Base-by-base conservation (phyloP, 1,140 invertebrate genomes). In the Drosophila mauritiana region DNA sequence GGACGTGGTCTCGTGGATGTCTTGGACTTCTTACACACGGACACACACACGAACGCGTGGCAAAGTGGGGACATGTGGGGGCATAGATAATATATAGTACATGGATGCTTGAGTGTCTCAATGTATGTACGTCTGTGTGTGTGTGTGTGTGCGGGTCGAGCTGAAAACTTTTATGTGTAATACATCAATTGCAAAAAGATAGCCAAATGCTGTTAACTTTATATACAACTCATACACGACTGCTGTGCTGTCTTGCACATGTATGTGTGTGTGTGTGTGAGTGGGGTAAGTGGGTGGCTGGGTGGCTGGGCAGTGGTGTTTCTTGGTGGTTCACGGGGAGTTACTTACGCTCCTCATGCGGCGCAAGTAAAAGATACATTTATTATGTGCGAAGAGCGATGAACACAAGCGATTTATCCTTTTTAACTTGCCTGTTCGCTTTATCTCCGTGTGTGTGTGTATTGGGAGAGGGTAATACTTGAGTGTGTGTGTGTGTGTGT, bases 171-270 rank as follows among this genome's bases (percentile, higher is more conserved):
- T 88, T 89, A 90, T 90, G 85, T 89, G 85, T 91, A 91, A 91
- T 91, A 91, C 89, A 91, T 91, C 89, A 91, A 91, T 91, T 91
- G 89, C 89, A 91, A 91, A 91, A 91, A 91, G 89, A 90, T 90
- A 90, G 86, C 86, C 86, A 90, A 90, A 89, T 90, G 85, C 85
- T 85, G 80, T 90, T 89, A 89, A 90, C 80, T 89, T 90, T 89
- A 89, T 89, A 89, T 90, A 89, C 84, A 90, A 84, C 80, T 84
- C 61, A 80, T 56, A 55, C 62, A 65, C 68, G 46, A 40, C 45
- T 53, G 5, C 34, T 43, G 11, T 56, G 17, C 15, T 17, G 15
- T 39, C 12, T 7, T 15, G 40, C 27, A 31, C 3, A 31, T 37
- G 40, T 45, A 31, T 53, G 36, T 53, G 36, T 22, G 20, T 22